A percentile compares a stretch with the other conserved stretches of the same genome.
These are phyloP conservation scores for Mus pahari DNA, from an alignment of 2,113 vertebrate genomes.

Conservation along the genomic window DNA sequence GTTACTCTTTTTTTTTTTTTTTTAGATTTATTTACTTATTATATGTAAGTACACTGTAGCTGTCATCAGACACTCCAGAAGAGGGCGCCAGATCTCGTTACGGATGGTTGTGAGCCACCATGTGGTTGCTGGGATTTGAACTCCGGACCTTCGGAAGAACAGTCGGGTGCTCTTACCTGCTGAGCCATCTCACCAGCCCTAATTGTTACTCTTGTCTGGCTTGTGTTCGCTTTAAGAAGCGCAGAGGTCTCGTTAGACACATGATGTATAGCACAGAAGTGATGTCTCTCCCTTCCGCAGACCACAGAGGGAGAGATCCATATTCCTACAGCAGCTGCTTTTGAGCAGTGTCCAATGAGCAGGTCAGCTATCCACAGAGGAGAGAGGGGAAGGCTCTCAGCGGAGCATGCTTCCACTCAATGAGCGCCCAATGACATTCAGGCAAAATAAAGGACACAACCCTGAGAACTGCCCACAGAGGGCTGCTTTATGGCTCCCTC, in stretches of 20 bases:
- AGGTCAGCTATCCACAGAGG: not conserved
- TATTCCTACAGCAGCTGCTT: not conserved
- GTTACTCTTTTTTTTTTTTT: too few relatives aligned
- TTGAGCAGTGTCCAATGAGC: not conserved
- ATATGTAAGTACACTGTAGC: too few relatives aligned
- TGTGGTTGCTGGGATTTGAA: too few relatives aligned
- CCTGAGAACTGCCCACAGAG: not conserved
- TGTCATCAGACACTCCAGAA: too few relatives aligned
- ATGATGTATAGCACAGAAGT: too few relatives aligned
- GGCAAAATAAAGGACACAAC: not conserved
- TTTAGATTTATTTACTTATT: too few relatives aligned
- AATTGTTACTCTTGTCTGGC: not conserved
- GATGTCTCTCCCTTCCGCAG: not conserved
- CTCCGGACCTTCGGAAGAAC: too few relatives aligned
- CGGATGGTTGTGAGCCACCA: too few relatives aligned
- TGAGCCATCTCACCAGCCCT: too few relatives aligned
- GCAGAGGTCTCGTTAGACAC: slow-evolving; percentile 1
- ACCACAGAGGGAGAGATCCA: not conserved
- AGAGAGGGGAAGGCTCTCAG: not conserved
- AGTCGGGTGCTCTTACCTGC: too few relatives aligned
- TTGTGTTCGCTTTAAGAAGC: slow-evolving; percentile 3
- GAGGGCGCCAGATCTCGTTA: too few relatives aligned
- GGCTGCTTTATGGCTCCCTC: not conserved
- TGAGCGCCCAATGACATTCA: fast-evolving
- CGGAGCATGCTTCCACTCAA: not conserved